These are phyloP conservation scores for Trissolcus japonicus DNA, from an alignment of 2,888 invertebrate species.

Conservation along the genomic window DNA sequence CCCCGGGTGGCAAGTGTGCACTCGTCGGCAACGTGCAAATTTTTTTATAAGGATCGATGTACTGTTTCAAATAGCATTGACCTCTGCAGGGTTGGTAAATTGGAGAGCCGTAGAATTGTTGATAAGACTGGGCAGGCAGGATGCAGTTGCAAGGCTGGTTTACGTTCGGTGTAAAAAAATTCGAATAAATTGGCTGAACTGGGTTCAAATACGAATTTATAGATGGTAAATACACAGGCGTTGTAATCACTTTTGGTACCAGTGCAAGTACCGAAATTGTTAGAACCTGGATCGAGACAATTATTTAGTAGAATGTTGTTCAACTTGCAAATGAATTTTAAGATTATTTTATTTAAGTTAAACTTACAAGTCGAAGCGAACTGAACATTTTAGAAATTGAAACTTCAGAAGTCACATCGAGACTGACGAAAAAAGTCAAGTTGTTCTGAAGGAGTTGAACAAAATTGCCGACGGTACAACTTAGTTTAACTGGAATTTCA, in stretches of 20 bases:
- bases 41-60: constrained; percentile 9
- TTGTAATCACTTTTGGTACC: neutral
- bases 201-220: neutral
- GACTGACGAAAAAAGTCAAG: constrained; percentile 14
- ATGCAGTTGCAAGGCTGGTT: constrained; percentile 11
- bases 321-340: neutral
- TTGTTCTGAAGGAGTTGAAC: constrained; percentile 2
- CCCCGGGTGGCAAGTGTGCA: constrained; percentile 11
- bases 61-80: constrained; percentile 3
- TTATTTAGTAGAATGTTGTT: neutral
- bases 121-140: constrained; percentile 9
- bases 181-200: constrained; percentile 10
- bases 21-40: constrained; percentile 5
- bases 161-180: constrained; percentile 6
- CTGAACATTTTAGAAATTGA: constrained; percentile 15
- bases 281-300: neutral
- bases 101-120: constrained; percentile 6
- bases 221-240: neutral
- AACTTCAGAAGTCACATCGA: constrained; percentile 8
- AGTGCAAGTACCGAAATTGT: neutral
- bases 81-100: constrained; percentile 6
- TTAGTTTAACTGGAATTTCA: constrained; percentile 29
- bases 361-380: constrained; percentile 12
- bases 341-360: neutral
- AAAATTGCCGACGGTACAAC: constrained; percentile 33